phyloP scores from a whole-genome alignment of 2,797 vertebrate genomes.

The Myripristis murdjan region DNA sequence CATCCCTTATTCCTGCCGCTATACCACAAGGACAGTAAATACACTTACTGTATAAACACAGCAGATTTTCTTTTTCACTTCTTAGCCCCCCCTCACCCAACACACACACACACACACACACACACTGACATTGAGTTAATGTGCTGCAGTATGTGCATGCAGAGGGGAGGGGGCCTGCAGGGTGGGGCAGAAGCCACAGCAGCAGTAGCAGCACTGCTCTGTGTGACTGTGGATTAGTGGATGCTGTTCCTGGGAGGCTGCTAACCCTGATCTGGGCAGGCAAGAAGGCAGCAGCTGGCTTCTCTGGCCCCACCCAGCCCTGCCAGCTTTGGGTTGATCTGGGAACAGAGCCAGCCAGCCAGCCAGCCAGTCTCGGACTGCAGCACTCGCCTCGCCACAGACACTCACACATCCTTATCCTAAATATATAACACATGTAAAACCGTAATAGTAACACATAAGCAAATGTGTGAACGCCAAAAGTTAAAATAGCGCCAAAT shows the following conservation, averaged over 20 bases:
- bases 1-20: background rate
- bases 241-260: conserved; percentile 60
- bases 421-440: conserved; percentile 14
- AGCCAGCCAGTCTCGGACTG: conserved; percentile 58
- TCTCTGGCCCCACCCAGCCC: conserved; percentile 58
- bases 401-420: conserved; percentile 20
- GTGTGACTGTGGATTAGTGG: conserved; percentile 63
- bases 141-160: conserved; percentile 41
- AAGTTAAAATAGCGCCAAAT: conserved; percentile 5
- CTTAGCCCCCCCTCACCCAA: background rate
- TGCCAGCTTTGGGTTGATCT: conserved; percentile 58
- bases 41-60: background rate
- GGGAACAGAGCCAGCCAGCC: conserved; percentile 73
- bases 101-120: too few species aligned
- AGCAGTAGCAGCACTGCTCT: conserved; percentile 46
- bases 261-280: conserved; percentile 61
- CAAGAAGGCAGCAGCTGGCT: conserved; percentile 57
- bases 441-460: conserved; percentile 3
- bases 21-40: conserved; percentile 5
- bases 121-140: conserved; percentile 15
- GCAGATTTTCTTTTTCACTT: conserved; percentile 4
- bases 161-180: conserved; percentile 47
- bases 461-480: background rate
- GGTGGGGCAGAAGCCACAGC: conserved; percentile 37
- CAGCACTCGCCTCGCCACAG: conserved; percentile 45